These are phyloP conservation scores for Dasyprocta punctata DNA, from an alignment of 2,113 vertebrate genomes.

Conservation along the genomic window DNA sequence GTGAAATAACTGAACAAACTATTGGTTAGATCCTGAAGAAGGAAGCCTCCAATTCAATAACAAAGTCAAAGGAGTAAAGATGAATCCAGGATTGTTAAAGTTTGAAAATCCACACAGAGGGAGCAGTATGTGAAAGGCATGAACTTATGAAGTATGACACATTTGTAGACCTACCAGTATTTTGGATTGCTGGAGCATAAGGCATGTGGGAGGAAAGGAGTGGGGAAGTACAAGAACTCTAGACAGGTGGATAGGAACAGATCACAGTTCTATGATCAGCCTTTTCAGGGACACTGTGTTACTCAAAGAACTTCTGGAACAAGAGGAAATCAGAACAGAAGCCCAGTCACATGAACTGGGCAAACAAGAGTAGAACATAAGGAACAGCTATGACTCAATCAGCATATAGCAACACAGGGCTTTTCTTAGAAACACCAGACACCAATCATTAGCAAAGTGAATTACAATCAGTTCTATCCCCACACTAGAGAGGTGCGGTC, in stretches of 20 bases:
- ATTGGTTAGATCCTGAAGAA: background rate
- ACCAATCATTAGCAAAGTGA: background rate
- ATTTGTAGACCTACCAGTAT: background rate
- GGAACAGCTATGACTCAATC: background rate
- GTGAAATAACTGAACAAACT: background rate
- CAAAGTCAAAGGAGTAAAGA: background rate
- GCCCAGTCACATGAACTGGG: background rate
- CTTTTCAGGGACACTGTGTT: constrained; percentile 57
- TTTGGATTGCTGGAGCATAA: background rate
- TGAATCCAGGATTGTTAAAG: background rate
- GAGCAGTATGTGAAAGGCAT: background rate
- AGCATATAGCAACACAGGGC: background rate
- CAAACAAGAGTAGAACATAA: background rate
- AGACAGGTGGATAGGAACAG: constrained; percentile 40
- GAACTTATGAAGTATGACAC: background rate
- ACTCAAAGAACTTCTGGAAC: constrained; percentile 25
- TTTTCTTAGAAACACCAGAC: constrained; percentile 53
- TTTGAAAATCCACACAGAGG: background rate
- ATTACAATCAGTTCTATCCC: background rate
- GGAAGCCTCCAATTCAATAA: background rate
- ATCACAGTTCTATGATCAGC: constrained; percentile 31
- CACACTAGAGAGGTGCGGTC: background rate
- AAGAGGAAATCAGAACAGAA: constrained; percentile 47
- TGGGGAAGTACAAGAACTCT: background rate
- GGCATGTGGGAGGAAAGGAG: background rate